phyloP scores from a whole-genome alignment of 2,113 vertebrate genomes.

The Sceloporus undulatus region DNA sequence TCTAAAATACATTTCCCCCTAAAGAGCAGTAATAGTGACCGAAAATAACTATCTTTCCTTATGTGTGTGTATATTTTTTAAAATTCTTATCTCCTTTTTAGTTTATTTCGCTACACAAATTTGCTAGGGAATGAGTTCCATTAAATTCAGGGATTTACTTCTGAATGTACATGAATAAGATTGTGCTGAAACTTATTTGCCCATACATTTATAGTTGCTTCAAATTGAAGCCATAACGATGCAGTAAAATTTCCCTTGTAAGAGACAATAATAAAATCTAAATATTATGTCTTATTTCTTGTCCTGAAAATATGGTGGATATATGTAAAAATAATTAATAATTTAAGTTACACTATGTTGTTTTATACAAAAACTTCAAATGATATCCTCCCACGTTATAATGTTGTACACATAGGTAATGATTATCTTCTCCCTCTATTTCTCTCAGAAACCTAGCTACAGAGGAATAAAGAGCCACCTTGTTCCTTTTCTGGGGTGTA shows the following conservation, averaged over 20 bases:
- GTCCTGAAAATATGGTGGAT: neutral
- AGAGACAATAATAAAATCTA: neutral
- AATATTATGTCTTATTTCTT: neutral
- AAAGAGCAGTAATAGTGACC: conserved; percentile 45
- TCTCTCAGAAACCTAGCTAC: neutral
- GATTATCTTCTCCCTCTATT: neutral
- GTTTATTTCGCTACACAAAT: neutral
- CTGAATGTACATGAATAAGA: neutral
- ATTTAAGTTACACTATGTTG: neutral
- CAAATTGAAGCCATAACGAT: conserved; percentile 59
- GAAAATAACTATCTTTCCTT: conserved; percentile 5
- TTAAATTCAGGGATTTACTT: neutral
- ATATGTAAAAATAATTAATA: neutral
- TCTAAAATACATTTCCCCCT: conserved; percentile 39
- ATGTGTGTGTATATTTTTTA: conserved; percentile 5
- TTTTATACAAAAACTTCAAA: neutral
- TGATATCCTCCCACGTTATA: neutral
- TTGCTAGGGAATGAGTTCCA: neutral
- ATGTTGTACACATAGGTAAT: neutral
- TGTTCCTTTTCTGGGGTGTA: neutral
- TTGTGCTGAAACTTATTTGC: conserved; percentile 54
- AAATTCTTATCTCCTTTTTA: conserved; percentile 52
- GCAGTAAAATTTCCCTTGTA: conserved; percentile 41
- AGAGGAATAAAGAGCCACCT: neutral
- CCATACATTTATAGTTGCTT: conserved; percentile 33